Percentiles rank a stretch among this genome's conserved stretches.
Conservation (phyloP, 2,797 vertebrate species). For the Chloroceryle inda region DNA sequence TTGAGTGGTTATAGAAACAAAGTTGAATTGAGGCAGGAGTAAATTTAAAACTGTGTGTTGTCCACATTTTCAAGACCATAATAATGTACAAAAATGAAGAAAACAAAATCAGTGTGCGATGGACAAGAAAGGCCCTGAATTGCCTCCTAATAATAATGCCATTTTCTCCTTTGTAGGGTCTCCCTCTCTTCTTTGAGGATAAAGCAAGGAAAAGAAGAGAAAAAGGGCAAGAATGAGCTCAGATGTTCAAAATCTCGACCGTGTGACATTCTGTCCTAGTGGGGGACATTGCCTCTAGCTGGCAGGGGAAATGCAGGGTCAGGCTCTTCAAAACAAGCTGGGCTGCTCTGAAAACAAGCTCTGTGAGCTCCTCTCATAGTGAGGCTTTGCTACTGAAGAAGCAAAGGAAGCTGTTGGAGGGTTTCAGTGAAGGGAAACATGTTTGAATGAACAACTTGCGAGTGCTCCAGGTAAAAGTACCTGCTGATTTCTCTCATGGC, state of each 20-base stretch:
- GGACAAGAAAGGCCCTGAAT: background rate
- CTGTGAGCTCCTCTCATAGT: background rate
- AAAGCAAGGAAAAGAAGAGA: background rate
- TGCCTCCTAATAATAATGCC: background rate
- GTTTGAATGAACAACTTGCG: no score
- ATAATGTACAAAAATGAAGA: background rate
- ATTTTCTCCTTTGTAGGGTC: background rate
- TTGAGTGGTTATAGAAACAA: background rate
- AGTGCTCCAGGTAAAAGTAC: background rate
- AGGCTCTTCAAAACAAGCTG: constrained; percentile 45
- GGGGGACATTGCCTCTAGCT: constrained; percentile 14
- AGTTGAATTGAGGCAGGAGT: background rate
- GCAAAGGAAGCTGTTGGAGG: accelerated
- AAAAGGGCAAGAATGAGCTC: background rate
- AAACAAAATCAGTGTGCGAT: background rate
- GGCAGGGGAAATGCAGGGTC: background rate
- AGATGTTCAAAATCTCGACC: background rate
- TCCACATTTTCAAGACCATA: background rate
- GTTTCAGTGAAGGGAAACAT: background rate
- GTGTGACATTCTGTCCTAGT: constrained; percentile 23
- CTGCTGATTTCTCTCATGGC: background rate
- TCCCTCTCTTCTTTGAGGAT: background rate
- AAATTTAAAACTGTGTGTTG: background rate
- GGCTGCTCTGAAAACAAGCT: constrained; percentile 25
- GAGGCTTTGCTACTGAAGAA: background rate